Evolutionary conservation across 2,113 vertebrate species (phyloP).

Genomic region (Morone chrysops): DNA sequence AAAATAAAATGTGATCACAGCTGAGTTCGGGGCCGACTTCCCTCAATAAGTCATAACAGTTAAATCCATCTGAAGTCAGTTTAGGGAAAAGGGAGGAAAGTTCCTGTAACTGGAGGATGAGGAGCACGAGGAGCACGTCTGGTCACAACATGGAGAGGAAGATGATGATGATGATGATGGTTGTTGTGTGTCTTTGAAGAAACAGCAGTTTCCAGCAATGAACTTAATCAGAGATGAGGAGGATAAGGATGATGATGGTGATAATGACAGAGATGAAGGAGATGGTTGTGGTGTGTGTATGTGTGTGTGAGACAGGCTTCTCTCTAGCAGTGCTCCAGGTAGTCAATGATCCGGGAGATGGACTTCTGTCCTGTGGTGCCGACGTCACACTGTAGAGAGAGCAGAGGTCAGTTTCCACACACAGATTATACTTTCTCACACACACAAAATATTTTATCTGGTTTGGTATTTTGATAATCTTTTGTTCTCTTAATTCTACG

Average conservation of each 20-base stretch:
- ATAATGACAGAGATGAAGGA: conserved; percentile 10
- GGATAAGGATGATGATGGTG: not conserved
- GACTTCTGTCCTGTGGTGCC: conserved; percentile 98
- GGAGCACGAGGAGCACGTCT: not conserved
- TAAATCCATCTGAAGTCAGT: not conserved
- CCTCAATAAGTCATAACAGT: too few relatives aligned
- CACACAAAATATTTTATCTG: not conserved
- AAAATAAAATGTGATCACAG: not conserved
- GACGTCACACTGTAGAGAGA: conserved; percentile 90
- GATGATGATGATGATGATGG: not conserved
- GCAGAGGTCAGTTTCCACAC: not conserved
- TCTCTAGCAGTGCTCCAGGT: conserved; percentile 98
- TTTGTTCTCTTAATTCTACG: too few relatives aligned
- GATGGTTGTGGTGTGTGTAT: conserved; percentile 23
- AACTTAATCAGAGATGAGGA: not conserved
- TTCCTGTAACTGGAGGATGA: conserved; percentile 27
- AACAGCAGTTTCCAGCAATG: not conserved
- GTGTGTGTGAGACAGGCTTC: conserved; percentile 21
- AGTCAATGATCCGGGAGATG: conserved; percentile 98
- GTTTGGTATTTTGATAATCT: too few relatives aligned
- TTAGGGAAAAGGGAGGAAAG: not conserved
- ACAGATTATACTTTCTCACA: too few relatives aligned
- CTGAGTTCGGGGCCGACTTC: not conserved
- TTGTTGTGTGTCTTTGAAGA: not conserved
- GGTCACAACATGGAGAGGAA: not conserved